Evolutionary conservation across 2,797 vertebrate species (phyloP).

Genomic region (Brachyrhaphis roseni): DNA sequence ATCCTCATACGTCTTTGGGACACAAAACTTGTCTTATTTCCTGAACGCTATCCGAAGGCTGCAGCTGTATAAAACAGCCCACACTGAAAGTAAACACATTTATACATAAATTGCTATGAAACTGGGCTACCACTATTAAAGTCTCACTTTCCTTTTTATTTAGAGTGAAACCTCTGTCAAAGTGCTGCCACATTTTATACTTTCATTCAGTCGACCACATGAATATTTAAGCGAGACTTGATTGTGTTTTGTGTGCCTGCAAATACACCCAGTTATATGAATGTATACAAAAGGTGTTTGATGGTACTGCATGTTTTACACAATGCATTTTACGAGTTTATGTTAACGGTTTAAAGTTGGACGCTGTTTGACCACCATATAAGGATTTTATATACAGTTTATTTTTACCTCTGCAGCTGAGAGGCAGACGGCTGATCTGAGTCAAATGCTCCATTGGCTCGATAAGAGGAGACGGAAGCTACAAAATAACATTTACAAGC

Average conservation of each 20-base stretch:
- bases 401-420: neutral
- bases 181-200: neutral
- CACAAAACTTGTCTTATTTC: neutral
- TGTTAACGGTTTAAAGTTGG: neutral
- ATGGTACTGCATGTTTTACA: neutral
- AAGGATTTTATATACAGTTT: neutral
- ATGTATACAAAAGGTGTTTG: neutral
- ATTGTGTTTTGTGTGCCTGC: neutral
- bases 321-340: constrained; percentile 6
- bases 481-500: neutral
- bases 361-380: neutral
- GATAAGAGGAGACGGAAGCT: neutral
- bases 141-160: neutral
- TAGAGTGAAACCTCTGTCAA: neutral
- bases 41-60: neutral
- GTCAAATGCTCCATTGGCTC: neutral
- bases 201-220: neutral
- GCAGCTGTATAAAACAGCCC: neutral
- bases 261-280: neutral
- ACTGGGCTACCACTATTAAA: too few relatives aligned
- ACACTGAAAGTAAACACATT: neutral
- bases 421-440: neutral
- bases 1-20: neutral
- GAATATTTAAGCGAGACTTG: neutral
- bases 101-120: neutral